Percentiles rank a stretch among this genome's conserved stretches.
Conservation (phyloP, 1,140 invertebrate genomes). For the Charaxes varanes region DNA sequence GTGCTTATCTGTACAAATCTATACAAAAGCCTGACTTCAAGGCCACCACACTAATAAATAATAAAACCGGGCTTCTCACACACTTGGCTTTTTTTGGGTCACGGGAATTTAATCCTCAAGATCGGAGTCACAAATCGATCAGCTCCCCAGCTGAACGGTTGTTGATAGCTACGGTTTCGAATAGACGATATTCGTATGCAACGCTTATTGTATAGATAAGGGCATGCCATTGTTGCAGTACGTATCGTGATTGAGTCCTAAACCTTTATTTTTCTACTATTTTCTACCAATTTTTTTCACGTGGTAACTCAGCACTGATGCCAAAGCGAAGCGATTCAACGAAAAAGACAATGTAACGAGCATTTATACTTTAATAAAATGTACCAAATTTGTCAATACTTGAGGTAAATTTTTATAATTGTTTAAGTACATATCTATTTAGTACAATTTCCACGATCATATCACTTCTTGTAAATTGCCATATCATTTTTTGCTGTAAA, state of each 20-base stretch:
- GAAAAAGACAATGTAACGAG: conserved; percentile 68
- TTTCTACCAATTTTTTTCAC: conserved; percentile 21
- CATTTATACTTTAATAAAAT: conserved; percentile 59
- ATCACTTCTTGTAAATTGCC: conserved; percentile 69
- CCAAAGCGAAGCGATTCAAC: conserved; percentile 47
- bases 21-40: conserved; percentile 36
- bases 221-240: conserved; percentile 69
- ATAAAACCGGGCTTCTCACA: conserved; percentile 34
- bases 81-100: conserved; percentile 15
- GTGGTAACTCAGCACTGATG: conserved; percentile 35
- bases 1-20: conserved; percentile 27
- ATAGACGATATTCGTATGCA: conserved; percentile 65
- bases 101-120: conserved; percentile 22
- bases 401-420: conserved; percentile 38
- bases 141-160: conserved; percentile 20
- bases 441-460: conserved; percentile 69
- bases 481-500: conserved; percentile 69
- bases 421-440: conserved; percentile 71
- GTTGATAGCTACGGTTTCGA: conserved; percentile 40
- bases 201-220: conserved; percentile 73
- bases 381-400: conserved; percentile 60
- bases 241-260: conserved; percentile 66
- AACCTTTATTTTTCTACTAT: conserved; percentile 3
- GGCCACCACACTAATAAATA: conserved; percentile 18
- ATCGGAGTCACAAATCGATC: conserved; percentile 25